Percentiles rank a stretch among this genome's conserved stretches.
These are phyloP conservation scores for Pollimyrus isidori DNA, from an alignment of 2,113 vertebrate genomes.

Conservation along the genomic window DNA sequence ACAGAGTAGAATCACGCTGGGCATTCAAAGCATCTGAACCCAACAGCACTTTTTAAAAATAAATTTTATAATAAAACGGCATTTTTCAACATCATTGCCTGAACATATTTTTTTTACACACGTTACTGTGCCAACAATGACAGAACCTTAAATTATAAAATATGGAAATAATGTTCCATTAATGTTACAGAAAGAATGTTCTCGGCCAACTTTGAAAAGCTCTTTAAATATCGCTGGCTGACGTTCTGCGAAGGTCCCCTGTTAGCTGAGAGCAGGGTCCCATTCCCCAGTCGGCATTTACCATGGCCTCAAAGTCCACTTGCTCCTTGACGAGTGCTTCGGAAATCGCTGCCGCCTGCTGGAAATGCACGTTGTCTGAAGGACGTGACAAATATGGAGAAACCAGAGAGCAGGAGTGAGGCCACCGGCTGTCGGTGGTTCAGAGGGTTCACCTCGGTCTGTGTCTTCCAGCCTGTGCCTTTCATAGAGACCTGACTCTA, in stretches of 20 bases:
- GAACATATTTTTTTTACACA: not conserved
- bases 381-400: conserved; percentile 1
- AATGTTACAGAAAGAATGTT: not conserved
- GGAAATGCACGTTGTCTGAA: conserved; percentile 95
- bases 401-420: not conserved
- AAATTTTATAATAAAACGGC: not conserved
- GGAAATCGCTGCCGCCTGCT: conserved; percentile 91
- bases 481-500: not conserved
- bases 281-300: conserved; percentile 39
- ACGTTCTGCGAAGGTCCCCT: not conserved
- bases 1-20: too few species aligned
- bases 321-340: conserved; percentile 84
- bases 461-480: not conserved
- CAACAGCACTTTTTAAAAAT: too few species aligned
- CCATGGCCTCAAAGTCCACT: conserved; percentile 97
- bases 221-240: not conserved
- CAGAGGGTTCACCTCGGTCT: not conserved
- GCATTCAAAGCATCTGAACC: too few species aligned
- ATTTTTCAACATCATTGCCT: not conserved
- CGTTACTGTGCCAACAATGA: not conserved
- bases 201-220: not conserved
- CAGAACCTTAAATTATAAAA: not conserved
- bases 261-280: not conserved
- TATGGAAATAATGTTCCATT: not conserved
- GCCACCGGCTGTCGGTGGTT: not conserved